Percentiles rank a stretch among this genome's conserved stretches.
These are phyloP conservation scores for Apis mellifera DNA, from an alignment of 1,140 invertebrate genomes.

Conservation along the genomic window Amel_HAv3.1 CM009944.2:6425001-6425500, in stretches of 20 bases:
- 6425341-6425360: neutral
- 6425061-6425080: conserved; percentile 20
- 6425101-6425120: neutral
- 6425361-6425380: conserved; percentile 76
- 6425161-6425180: neutral
- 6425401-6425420: conserved; percentile 82
- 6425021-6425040: conserved; percentile 16
- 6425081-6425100: conserved; percentile 17
- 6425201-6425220: neutral
- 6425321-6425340: neutral
- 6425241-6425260: neutral
- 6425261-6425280: neutral
- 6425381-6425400: conserved; percentile 84
- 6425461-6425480: neutral
- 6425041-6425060: conserved; percentile 11
- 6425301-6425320: too few relatives aligned
- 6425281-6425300: too few relatives aligned
- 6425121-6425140: too few relatives aligned
- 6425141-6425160: too few relatives aligned
- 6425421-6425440: conserved; percentile 81
- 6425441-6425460: conserved; percentile 84
- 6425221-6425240: conserved; percentile 10
- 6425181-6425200: conserved; percentile 21
- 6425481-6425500: neutral
- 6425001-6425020: conserved; percentile 2